Evolutionary conservation across 2,797 vertebrate species (phyloP), one percentile per base, ranked within the genome.

Genomic region (Mallotus villosus): DNA sequence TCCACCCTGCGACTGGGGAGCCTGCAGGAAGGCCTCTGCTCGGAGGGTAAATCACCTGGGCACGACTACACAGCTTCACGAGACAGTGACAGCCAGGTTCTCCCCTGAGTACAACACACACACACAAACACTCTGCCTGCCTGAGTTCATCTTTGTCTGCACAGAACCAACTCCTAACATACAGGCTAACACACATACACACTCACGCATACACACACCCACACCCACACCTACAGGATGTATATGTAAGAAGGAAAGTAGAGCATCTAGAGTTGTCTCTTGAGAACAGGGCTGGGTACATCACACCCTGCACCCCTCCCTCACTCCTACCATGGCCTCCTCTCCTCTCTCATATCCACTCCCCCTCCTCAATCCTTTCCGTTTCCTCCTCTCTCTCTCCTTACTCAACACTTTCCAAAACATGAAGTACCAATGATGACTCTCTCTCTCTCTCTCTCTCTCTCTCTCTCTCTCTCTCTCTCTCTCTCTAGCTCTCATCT

Each of bases 201-300:
- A 67, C 41, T 24, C 64, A 67, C n/a, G 46, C 67, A 69, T 14
- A 25, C 55, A 69, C 32, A 41, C 68, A 70, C 57, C 17, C 19
- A 60, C 57, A 58, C 22, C 61, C 34, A 68, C 21, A 68, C n/a
- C n/a, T 27, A 60, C 64, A 67, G 37, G 63, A n/a, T 37, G 32
- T 3, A 49, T 11, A 49, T 17, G 46, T 49, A 49, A 49, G 1
- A 49, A 12, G 16, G 46, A 49, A 17, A 49, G 46, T 11, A 49
- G 46, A 49, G 46, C 11, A 17, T 17, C 16, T 49, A 49, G 46
- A 32, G 32, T 32, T 32, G 32, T 32, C 32, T 32, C 32, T 7
- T 32, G 32, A 5, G 32, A 32, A 3, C 3, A 32, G 32, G 32
- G 32, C 32, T 32, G 32, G 32, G 32, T 5, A 32, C 32, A 32